Percentiles rank a stretch among this genome's conserved stretches.
These are phyloP conservation scores for Panzeria rudis DNA, from an alignment of 2,888 invertebrate species.

Conservation along the genomic window DNA sequence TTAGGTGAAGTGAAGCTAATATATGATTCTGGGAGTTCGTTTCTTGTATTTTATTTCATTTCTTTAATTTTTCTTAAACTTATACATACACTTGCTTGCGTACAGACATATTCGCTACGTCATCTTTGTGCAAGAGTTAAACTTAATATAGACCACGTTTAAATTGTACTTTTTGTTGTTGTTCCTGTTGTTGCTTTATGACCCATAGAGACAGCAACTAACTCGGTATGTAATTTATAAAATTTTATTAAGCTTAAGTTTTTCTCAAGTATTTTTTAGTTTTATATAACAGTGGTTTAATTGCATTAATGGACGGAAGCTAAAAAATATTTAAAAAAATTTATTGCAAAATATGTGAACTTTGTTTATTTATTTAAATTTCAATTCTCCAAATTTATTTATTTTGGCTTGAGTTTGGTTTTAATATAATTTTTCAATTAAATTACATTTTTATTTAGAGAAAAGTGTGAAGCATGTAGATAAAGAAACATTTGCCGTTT, in stretches of 20 bases:
- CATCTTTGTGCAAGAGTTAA: slow-evolving; percentile 37
- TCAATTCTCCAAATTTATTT: too few relatives aligned
- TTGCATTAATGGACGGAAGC: background rate
- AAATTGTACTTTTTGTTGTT: slow-evolving; percentile 43
- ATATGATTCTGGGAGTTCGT: slow-evolving; percentile 67
- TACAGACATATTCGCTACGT: slow-evolving; percentile 13
- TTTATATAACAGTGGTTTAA: slow-evolving; percentile 26
- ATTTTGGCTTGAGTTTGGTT: too few relatives aligned
- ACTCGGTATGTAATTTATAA: slow-evolving; percentile 64
- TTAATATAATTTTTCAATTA: too few relatives aligned
- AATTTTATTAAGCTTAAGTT: slow-evolving; percentile 64
- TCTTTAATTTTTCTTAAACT: slow-evolving; percentile 20
- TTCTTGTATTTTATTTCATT: slow-evolving; percentile 37
- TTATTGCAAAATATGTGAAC: too few relatives aligned
- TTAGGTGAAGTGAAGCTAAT: slow-evolving; percentile 67
- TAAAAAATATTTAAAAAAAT: background rate
- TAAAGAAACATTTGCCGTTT: too few relatives aligned
- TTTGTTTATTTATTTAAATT: too few relatives aligned
- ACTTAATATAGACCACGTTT: slow-evolving; percentile 69
- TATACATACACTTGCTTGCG: background rate
- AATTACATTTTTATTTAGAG: too few relatives aligned
- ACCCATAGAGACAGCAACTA: slow-evolving; percentile 62
- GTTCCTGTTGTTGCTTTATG: slow-evolving; percentile 42
- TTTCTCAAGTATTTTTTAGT: slow-evolving; percentile 28
- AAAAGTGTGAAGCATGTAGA: too few relatives aligned